Percentiles rank a stretch among this genome's conserved stretches.
Evolutionary conservation across 2,113 vertebrate species (phyloP).

Genomic region (Dasypus novemcinctus): DNA sequence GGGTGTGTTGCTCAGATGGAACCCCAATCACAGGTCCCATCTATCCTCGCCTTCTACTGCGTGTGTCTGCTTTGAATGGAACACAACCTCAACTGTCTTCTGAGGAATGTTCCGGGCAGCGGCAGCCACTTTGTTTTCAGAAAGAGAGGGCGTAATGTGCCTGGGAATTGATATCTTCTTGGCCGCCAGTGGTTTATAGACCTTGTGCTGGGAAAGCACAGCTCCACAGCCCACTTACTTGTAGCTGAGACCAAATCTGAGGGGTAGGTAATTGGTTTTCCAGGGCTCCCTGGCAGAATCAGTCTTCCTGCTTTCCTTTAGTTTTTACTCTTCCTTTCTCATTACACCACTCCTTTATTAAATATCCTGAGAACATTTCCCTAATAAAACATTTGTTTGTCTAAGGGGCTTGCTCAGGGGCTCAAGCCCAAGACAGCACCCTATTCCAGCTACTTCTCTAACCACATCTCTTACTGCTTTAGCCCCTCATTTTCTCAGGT

Average conservation of each 20-base stretch:
- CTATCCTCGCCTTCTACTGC: fast-evolving
- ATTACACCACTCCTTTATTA: neutral
- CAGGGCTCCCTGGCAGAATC: neutral
- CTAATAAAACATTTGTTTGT: neutral
- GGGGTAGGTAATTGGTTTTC: neutral
- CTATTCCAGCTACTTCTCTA: neutral
- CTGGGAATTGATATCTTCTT: neutral
- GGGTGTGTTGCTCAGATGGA: neutral
- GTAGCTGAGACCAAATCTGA: neutral
- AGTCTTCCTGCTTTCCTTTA: neutral
- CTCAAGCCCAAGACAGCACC: neutral
- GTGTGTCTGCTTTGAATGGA: neutral
- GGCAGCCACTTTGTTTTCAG: neutral
- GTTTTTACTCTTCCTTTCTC: neutral
- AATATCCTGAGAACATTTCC: neutral
- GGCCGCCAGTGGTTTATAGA: neutral
- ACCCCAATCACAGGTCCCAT: neutral
- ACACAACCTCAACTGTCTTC: neutral
- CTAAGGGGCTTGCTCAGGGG: neutral
- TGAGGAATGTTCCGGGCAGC: neutral
- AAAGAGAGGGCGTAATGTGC: neutral
- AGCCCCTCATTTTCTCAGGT: neutral
- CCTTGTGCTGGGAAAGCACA: neutral
- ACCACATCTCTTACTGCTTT: neutral
- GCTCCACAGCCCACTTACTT: neutral